phyloP scores from a whole-genome alignment of 2,888 invertebrate species.

The Euphydryas editha region DNA sequence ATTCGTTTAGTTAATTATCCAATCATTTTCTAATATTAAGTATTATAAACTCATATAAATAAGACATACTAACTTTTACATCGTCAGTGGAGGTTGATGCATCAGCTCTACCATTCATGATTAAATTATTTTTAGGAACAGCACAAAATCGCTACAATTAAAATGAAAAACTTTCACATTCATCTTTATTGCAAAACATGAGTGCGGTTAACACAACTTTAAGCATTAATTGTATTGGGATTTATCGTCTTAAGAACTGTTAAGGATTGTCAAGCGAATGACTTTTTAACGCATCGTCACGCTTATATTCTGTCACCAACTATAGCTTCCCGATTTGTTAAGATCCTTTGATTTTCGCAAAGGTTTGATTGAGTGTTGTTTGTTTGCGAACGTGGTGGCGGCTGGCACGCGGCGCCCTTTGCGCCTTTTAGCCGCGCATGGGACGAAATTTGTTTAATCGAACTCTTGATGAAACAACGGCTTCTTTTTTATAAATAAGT shows the following conservation, averaged over 20 bases:
- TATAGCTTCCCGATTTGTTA: slow-evolving; percentile 12
- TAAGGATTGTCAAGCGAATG: neutral
- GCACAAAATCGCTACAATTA: neutral
- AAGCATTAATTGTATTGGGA: neutral
- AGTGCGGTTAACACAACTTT: neutral
- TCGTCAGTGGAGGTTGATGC: slow-evolving; percentile 79
- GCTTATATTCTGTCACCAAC: neutral
- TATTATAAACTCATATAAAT: neutral
- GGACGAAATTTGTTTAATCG: slow-evolving; percentile 36
- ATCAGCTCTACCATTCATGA: slow-evolving; percentile 68
- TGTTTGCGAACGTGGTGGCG: slow-evolving; percentile 44
- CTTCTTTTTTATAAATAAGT: neutral
- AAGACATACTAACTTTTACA: slow-evolving; percentile 59
- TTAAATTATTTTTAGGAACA: slow-evolving; percentile 30
- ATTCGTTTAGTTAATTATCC: neutral
- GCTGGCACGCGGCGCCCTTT: slow-evolving; percentile 48
- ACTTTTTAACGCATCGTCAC: slow-evolving; percentile 1
- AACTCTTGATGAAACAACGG: slow-evolving; percentile 19
- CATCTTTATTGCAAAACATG: slow-evolving; percentile 8
- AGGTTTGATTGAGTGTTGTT: slow-evolving; percentile 13
- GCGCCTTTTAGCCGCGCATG: slow-evolving; percentile 37
- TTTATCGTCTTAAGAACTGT: neutral
- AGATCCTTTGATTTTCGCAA: slow-evolving; percentile 18
- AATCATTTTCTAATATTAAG: neutral
- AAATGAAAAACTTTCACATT: neutral